Base-by-base conservation (phyloP, 92 coral and sea anemone species). In the Pocillopora meandrina region DNA sequence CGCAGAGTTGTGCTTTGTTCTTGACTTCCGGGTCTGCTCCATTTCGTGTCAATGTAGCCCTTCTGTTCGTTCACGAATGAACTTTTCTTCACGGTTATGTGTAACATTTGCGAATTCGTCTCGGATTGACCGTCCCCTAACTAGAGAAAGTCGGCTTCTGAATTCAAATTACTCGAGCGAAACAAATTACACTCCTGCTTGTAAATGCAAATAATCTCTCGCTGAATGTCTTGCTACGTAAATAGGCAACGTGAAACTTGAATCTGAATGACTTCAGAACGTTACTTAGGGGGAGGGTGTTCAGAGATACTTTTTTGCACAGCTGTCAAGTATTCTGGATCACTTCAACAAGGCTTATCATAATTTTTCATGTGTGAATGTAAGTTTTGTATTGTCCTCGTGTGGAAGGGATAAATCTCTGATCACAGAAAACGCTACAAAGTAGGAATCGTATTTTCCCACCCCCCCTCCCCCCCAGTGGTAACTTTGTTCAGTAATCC, bases 11-110 rank as follows among this genome's bases (percentile, higher is more conserved):
- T 56, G 80, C 80, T 62, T 74, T 84, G 88, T 82, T 77, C 72
- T 63, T 60, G 74, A 78, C 92, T 89, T 89, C 92, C 92, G 92
- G 92, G 92, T 89, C 68, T 64, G 58, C 57, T 85, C 26, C 74
- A 36, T 64, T 79, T 72, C 77, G 71, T 84, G 89, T 63, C 83
- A 56, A 31, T 47, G 34, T 62, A 55, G 56, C 23, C 74, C 19
- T 55, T 73, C 19, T 74, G 7, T 62, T 52, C 73, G 5, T 33
- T 83, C 72, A 83, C 80, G 79, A 80, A 62, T 21, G 63, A 49
- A 9, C 26, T 74, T 61, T 31, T 19, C 0, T 62, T 47, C 19
- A n/a, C 35, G 33, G 17, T 63, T 16, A 19, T 64, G 49, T 15
- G 63, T 15, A 7, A 17, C 20, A 47, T 74, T 42, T 16, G 55